Base-by-base conservation (phyloP, 1,140 invertebrate genomes). In the Zaprionus nigranus region DNA sequence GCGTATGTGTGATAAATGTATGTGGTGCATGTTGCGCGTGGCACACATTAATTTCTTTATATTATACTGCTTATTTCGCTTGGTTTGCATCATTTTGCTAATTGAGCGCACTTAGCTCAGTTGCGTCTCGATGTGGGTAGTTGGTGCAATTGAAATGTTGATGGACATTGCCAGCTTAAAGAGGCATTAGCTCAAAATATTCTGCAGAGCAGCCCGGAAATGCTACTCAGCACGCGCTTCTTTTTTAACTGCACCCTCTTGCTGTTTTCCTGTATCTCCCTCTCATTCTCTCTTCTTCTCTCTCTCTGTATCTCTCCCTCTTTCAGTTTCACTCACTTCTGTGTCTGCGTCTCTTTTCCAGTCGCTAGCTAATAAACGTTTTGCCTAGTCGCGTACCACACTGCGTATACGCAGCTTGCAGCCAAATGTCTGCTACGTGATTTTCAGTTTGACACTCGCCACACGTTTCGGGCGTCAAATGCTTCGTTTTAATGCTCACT, bases 401-500 rank as follows among this genome's bases (percentile, higher is more conserved):
- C 78, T 76, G 75, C 85, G 85, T 90, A 90, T 90, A 85, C 85
- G 81, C 85, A 90, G 79, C 85, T 59, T 85, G 75, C 78, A 79
- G 66, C 75, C 66, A 75, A 85, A 90, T 85, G 85, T 79, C 76
- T 90, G 81, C 79, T 85, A 90, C 85, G 85, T 90, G 85, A 90
- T 90, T 88, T 82, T 79, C 64, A 75, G 81, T 49, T 76, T 76
- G 58, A 64, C 81, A 88, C 75, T 65, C 43, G 53, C 60, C 62
- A 78, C 83, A 87, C 83, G 80, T 82, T 56, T 49, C 34, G 71
- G 58, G 73, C 84, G 36, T 71, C 78, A 74, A 85, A 75, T 79
- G 57, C 43, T 49, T 49, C 78, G 51, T 65, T 79, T 75, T 64
- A 49, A 49, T 63, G 36, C 56, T 76, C 49, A 57, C 65, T 78